Conservation (phyloP, 2,888 invertebrate genomes). For the Meandrusa payeni region DNA sequence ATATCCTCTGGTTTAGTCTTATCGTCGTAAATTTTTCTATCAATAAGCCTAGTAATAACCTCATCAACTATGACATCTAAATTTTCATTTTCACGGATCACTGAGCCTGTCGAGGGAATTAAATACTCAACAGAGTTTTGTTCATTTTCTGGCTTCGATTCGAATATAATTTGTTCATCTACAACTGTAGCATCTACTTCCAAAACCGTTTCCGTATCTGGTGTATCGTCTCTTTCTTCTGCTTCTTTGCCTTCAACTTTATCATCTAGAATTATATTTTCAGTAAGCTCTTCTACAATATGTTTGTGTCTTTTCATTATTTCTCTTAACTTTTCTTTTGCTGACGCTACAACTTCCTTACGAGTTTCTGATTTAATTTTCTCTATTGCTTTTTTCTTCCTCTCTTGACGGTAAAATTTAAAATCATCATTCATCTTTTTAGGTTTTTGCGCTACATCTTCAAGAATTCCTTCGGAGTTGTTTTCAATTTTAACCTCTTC, state of each 20-base stretch:
- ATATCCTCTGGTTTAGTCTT: constrained; percentile 75
- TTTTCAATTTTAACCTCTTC: constrained; percentile 29
- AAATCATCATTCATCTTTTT: constrained; percentile 56
- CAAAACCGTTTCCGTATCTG: constrained; percentile 38
- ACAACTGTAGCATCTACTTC: constrained; percentile 53
- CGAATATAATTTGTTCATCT: constrained; percentile 42
- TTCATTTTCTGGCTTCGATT: constrained; percentile 20
- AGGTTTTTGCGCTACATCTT: constrained; percentile 39
- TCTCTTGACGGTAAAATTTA: constrained; percentile 54
- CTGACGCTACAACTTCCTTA: constrained; percentile 70
- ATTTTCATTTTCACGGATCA: constrained; percentile 52
- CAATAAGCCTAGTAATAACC: constrained; percentile 66
- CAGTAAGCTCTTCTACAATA: constrained; percentile 58
- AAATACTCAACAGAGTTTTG: constrained; percentile 26
- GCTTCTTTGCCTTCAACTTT: constrained; percentile 31
- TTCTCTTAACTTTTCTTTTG: constrained; percentile 73
- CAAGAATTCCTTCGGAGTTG: constrained; percentile 32
- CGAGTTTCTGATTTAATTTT: constrained; percentile 74
- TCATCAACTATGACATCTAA: constrained; percentile 73
- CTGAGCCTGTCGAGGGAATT: constrained; percentile 31
- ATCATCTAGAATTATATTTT: constrained; percentile 39
- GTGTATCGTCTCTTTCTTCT: constrained; percentile 53
- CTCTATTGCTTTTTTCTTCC: constrained; percentile 64
- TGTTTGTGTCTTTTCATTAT: constrained; percentile 74
- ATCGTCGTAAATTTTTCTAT: constrained; percentile 76